Conservation (phyloP, 2,797 vertebrate genomes). For the Thaleichthys pacificus region DNA sequence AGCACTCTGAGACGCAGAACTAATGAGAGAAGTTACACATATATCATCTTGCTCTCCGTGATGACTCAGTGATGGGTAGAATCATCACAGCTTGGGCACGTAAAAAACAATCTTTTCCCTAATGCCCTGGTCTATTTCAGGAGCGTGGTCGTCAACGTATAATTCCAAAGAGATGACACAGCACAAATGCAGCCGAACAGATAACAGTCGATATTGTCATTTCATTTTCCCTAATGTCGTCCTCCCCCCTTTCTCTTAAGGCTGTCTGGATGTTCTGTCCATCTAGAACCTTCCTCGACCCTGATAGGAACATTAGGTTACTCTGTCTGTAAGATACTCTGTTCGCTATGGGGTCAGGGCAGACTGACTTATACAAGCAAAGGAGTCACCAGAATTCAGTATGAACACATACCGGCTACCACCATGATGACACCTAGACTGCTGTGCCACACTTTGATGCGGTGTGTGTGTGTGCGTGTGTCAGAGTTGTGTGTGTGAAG, state of each 20-base stretch:
- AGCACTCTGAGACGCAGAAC: slow-evolving; percentile 41
- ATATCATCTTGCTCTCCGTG: slow-evolving; percentile 16
- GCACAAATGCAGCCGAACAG: background rate
- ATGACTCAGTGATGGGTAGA: slow-evolving; percentile 16
- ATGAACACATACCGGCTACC: too few species aligned
- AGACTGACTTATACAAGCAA: background rate
- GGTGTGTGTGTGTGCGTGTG: too few species aligned
- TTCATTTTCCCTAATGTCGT: slow-evolving; percentile 24
- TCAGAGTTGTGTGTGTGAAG: background rate
- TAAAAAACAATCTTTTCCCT: slow-evolving; percentile 18
- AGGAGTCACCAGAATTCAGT: too few species aligned
- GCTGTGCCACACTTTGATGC: too few species aligned
- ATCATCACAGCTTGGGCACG: too few species aligned
- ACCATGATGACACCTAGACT: too few species aligned
- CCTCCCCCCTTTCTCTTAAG: slow-evolving; percentile 4
- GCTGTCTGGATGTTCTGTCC: slow-evolving; percentile 9
- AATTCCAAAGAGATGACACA: slow-evolving; percentile 13
- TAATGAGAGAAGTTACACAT: slow-evolving; percentile 11
- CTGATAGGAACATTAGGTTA: slow-evolving; percentile 31
- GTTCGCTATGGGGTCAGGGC: background rate
- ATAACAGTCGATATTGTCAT: slow-evolving; percentile 15
- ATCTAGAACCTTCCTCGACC: background rate
- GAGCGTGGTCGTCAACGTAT: slow-evolving; percentile 13
- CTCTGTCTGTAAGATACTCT: too few species aligned
- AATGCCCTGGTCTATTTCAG: slow-evolving; percentile 10